phyloP scores from a whole-genome alignment of 2,113 vertebrate genomes.

The Dolichotis patagonum region DNA sequence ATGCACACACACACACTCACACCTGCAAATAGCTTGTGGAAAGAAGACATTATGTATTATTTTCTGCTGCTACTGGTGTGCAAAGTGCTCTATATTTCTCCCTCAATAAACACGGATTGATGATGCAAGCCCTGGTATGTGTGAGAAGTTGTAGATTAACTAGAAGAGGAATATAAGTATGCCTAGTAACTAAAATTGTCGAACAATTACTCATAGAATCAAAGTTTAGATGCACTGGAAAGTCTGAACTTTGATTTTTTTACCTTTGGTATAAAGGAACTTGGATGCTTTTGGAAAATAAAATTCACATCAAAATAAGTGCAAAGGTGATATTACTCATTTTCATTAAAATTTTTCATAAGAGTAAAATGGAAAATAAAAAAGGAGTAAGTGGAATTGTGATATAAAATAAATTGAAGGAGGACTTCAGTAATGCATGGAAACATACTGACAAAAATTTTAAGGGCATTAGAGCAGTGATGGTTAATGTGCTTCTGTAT shows the following conservation, averaged over 20 bases:
- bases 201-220: background rate
- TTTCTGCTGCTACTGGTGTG: constrained; percentile 13
- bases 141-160: background rate
- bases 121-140: background rate
- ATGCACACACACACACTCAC: background rate
- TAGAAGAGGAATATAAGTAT: constrained; percentile 31
- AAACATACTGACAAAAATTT: constrained; percentile 26
- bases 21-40: background rate
- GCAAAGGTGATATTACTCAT: background rate
- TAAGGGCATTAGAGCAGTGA: background rate
- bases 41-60: background rate
- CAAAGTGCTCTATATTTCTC: background rate
- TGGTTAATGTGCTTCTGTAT: background rate
- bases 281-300: constrained; percentile 30
- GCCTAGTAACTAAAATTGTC: background rate
- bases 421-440: constrained; percentile 41
- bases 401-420: constrained; percentile 44
- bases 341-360: constrained; percentile 50
- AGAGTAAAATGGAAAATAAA: background rate
- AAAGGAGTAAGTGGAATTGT: constrained; percentile 52
- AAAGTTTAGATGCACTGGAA: background rate
- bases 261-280: background rate
- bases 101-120: constrained; percentile 39
- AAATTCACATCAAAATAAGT: constrained; percentile 55
- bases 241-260: constrained; percentile 52